Evolutionary conservation across 2,797 vertebrate genomes (phyloP).

Genomic region (Champsocephalus gunnari): DNA sequence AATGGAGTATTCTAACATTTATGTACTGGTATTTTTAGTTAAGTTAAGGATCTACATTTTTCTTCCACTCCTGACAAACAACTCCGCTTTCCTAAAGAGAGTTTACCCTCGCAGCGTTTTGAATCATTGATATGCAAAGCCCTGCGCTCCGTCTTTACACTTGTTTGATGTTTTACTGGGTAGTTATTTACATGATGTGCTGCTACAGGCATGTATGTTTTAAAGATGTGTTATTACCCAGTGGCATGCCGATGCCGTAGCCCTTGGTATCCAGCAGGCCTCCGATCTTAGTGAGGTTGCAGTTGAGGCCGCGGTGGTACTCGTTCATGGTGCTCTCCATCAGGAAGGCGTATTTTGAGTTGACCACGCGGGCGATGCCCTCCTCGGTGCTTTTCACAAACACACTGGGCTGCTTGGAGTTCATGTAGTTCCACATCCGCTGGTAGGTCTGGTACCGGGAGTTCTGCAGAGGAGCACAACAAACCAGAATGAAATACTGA

Average conservation of each 20-base stretch:
- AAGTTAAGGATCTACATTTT: too few species aligned
- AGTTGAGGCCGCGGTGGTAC: slow-evolving; percentile 97
- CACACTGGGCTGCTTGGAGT: slow-evolving; percentile 97
- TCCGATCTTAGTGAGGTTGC: slow-evolving; percentile 97
- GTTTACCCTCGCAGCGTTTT: too few species aligned
- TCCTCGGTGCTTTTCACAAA: slow-evolving; percentile 99
- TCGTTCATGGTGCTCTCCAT: slow-evolving; percentile 99
- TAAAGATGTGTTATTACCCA: slow-evolving; percentile 91
- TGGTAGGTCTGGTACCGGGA: slow-evolving; percentile 98
- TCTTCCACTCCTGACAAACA: too few species aligned
- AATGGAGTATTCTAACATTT: too few species aligned
- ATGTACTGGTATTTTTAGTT: too few species aligned
- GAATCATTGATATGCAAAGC: too few species aligned
- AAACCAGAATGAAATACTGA: slow-evolving; percentile 10
- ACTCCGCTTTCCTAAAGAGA: too few species aligned
- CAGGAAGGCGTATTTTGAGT: slow-evolving; percentile 98
- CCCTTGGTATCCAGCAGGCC: slow-evolving; percentile 99
- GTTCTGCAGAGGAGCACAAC: slow-evolving; percentile 82
- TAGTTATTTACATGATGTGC: slow-evolving; percentile 4
- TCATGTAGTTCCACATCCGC: slow-evolving; percentile 99
- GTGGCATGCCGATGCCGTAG: slow-evolving; percentile 98
- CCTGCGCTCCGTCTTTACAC: not conserved
- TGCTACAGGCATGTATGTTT: not conserved
- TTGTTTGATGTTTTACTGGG: not conserved
- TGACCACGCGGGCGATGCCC: slow-evolving; percentile 94